phyloP scores from a whole-genome alignment of 37 sponge, comb jelly and placozoan species.

The Oopsacas minuta region DNA sequence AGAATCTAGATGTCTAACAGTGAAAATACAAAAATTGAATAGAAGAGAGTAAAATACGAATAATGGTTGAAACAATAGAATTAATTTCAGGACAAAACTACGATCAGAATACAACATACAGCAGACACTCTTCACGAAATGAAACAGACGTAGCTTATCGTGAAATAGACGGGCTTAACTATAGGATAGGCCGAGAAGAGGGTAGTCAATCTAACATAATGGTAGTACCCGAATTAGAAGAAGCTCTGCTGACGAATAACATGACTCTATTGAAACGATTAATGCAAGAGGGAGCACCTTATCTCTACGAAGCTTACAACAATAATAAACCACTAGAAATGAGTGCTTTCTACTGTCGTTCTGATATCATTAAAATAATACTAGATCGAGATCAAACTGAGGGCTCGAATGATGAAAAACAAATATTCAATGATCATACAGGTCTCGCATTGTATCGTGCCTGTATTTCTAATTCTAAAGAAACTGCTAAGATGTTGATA shows the following conservation, averaged over 20 bases:
- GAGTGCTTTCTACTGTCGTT: neutral
- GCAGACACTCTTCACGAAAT: neutral
- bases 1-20: too few relatives aligned
- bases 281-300: neutral
- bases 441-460: neutral
- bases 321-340: neutral
- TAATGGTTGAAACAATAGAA: neutral
- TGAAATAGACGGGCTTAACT: neutral
- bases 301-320: neutral
- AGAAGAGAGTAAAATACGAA: too few relatives aligned
- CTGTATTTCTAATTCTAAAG: neutral
- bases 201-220: neutral
- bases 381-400: neutral
- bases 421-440: neutral
- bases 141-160: neutral
- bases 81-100: neutral
- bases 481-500: neutral
- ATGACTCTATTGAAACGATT: neutral
- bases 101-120: neutral
- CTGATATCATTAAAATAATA: neutral
- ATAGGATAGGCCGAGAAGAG: neutral
- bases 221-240: neutral
- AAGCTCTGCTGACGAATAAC: neutral
- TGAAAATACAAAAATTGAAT: too few relatives aligned
- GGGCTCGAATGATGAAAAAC: neutral